Base-by-base conservation (phyloP, 2,113 vertebrate genomes). In the Vireo altiloquus region DNA sequence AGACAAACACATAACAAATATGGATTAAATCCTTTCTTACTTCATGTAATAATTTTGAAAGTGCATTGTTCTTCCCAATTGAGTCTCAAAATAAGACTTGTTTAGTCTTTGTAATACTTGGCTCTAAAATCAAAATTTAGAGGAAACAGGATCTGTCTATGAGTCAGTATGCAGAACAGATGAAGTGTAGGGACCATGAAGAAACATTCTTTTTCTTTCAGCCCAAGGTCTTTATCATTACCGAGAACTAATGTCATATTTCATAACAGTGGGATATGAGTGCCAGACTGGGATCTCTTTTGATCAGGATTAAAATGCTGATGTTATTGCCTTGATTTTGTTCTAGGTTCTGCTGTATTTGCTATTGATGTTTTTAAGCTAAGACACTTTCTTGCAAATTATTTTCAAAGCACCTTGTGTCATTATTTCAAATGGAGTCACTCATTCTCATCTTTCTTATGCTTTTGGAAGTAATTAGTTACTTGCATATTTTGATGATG, bases 101-200 rank as follows among this genome's bases (percentile, higher is more conserved):
- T 71, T 95, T 84, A 81, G 30, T 71, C 69, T 84, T 91, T 87
- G 28, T 84, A 87, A 82, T 85, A 69, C 61, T 95, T 95, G 91
- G 89, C 96, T 91, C n/a, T 71, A 75, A 65, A 87, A 75, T n/a
- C 20, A 89, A 83, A 89, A 78, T 60, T 84, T n/a, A 79, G 28
- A 81, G 90, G 74, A 76, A 95, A 82, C 61, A 65, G 49, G 37
- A 79, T 87, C 81, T 2, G 4, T 71, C 18, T 93, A 22, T 87
- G 87, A 85, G 89, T 94, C 89, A 92, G 31, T 76, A 37, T 72
- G 53, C 63, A 85, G 70, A 91, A 42, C 65, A 72, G 84, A 93
- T 87, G 84, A 95, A 89, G 39, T 57, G 47, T 25, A 71, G 84
- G 50, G 61, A 42, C 74, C 54, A 31, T 8, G 63, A 91, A 61